These are phyloP conservation scores for Potorous gilbertii DNA, from an alignment of 2,797 vertebrate species.

Conservation along the genomic window DNA sequence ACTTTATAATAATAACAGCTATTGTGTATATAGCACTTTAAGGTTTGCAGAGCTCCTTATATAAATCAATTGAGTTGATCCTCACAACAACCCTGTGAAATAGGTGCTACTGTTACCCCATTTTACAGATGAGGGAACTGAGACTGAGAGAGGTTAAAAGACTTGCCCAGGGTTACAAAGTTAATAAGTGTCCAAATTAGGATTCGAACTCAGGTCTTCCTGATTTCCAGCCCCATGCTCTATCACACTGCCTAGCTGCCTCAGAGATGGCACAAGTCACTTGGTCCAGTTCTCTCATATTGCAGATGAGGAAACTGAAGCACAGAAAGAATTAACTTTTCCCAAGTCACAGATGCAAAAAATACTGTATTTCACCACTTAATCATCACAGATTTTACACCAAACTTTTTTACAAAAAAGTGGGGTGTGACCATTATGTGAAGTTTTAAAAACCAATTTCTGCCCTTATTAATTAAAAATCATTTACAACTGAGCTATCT, in stretches of 20 bases:
- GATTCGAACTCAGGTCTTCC: not conserved
- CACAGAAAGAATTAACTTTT: not conserved
- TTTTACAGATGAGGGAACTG: not conserved
- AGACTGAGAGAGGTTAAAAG: not conserved
- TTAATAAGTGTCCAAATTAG: not conserved
- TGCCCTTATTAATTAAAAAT: no score
- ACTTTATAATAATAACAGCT: not conserved
- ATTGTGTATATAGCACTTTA: not conserved
- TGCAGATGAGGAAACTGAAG: not conserved
- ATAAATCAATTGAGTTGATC: not conserved
- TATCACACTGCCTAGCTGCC: not conserved
- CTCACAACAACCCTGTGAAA: not conserved
- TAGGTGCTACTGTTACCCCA: not conserved
- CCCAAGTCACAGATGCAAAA: not conserved
- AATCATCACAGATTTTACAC: no score
- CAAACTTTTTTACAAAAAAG: no score
- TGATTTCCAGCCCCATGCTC: not conserved
- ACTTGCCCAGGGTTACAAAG: not conserved
- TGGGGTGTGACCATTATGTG: no score
- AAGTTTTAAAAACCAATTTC: no score
- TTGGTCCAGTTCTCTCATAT: not conserved
- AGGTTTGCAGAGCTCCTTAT: not conserved
- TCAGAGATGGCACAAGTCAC: not conserved
- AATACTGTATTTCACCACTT: not conserved
- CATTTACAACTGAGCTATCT: no score